A percentile compares a stretch with the other conserved stretches of the same genome.
phyloP scores from a whole-genome alignment of 2,888 invertebrate species.

The Ctena decussata region DNA sequence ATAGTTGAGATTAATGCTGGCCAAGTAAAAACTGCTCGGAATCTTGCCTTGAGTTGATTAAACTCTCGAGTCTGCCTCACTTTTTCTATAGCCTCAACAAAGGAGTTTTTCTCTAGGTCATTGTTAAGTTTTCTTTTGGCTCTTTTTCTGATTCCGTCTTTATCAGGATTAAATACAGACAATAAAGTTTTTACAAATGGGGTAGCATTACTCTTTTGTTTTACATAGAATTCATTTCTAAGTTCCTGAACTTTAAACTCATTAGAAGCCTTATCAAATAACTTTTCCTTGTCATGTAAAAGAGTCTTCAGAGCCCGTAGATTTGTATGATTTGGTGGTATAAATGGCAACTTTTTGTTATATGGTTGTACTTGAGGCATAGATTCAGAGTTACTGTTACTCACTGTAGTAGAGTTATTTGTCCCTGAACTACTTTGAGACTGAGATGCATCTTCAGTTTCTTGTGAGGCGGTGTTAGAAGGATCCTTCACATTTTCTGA shows the following conservation, averaged over 20 bases:
- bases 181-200: neutral
- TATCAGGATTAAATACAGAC: neutral
- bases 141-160: neutral
- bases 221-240: slow-evolving; percentile 34
- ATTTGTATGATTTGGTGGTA: slow-evolving; percentile 55
- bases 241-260: slow-evolving; percentile 47
- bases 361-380: slow-evolving; percentile 1
- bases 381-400: too few species aligned
- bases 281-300: slow-evolving; percentile 40
- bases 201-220: neutral
- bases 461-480: too few species aligned
- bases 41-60: slow-evolving; percentile 68
- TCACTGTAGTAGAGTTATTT: too few species aligned
- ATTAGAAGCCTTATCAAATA: slow-evolving; percentile 39
- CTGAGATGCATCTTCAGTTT: too few species aligned
- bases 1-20: slow-evolving; percentile 78
- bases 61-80: slow-evolving; percentile 25
- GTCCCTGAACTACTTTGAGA: too few species aligned
- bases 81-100: neutral
- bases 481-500: too few species aligned
- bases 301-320: slow-evolving; percentile 41
- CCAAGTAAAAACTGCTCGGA: slow-evolving; percentile 80
- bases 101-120: neutral
- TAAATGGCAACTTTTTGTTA: slow-evolving; percentile 45
- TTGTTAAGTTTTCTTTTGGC: neutral